Evolutionary conservation across 2,113 vertebrate genomes (phyloP).

Genomic region (Nestor notabilis): DNA sequence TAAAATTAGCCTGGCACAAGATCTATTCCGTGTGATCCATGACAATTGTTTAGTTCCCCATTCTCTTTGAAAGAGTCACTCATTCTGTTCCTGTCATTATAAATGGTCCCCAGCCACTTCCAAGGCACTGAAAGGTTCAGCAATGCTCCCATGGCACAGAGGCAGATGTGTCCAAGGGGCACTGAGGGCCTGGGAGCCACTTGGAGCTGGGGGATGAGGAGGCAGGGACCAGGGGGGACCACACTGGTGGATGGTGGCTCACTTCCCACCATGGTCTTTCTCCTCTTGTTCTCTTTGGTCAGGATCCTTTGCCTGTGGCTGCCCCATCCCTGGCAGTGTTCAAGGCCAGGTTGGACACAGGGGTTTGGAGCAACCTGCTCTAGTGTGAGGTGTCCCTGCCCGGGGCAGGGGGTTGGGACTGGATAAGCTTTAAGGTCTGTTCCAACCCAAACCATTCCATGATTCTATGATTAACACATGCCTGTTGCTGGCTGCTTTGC

Average conservation of each 20-base stretch:
- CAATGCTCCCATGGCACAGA: fast-evolving
- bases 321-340: background rate
- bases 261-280: fast-evolving
- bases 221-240: background rate
- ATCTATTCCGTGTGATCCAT: background rate
- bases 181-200: background rate
- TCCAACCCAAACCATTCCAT: background rate
- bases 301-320: background rate
- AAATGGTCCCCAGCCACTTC: background rate
- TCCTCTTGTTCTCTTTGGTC: background rate
- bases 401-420: background rate
- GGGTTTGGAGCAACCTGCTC: background rate
- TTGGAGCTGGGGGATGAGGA: background rate
- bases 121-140: background rate
- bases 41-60: conserved; percentile 4
- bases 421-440: background rate
- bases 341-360: background rate
- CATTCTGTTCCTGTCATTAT: background rate
- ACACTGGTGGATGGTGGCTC: fast-evolving
- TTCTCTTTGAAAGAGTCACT: conserved; percentile 14
- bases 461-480: background rate
- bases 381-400: background rate
- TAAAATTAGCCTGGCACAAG: conserved; percentile 2
- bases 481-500: background rate
- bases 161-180: background rate